These are phyloP conservation scores for Griposia aprilina DNA, from an alignment of 2,888 invertebrate species.

Conservation along the genomic window DNA sequence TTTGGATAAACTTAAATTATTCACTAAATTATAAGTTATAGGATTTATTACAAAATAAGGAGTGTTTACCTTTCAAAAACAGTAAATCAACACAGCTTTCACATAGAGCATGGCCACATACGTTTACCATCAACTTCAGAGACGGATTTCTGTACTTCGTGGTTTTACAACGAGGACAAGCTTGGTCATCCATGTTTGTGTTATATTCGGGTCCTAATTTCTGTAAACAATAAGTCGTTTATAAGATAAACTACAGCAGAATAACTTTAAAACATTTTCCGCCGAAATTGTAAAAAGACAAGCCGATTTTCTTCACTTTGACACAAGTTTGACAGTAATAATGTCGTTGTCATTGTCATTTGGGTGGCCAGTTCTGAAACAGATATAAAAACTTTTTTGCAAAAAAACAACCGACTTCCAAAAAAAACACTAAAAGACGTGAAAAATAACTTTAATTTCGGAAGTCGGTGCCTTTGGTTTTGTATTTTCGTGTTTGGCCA, in stretches of 20 bases:
- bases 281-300: constrained; percentile 33
- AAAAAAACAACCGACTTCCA: too few relatives aligned
- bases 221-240: constrained; percentile 6
- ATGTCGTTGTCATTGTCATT: constrained; percentile 4
- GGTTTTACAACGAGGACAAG: constrained; percentile 98
- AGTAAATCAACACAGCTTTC: constrained; percentile 99
- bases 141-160: constrained; percentile 99
- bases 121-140: constrained; percentile 98
- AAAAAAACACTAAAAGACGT: too few relatives aligned
- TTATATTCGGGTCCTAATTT: constrained; percentile 10
- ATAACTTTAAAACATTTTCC: constrained; percentile 52
- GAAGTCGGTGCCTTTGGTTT: too few relatives aligned
- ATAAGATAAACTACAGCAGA: constrained; percentile 11
- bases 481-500: too few relatives aligned
- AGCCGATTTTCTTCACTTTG: constrained; percentile 11
- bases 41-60: neutral
- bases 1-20: neutral
- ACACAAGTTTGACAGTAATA: constrained; percentile 21
- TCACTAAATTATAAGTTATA: neutral
- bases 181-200: constrained; percentile 93
- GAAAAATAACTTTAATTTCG: too few relatives aligned
- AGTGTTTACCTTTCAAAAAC: constrained; percentile 96
- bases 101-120: constrained; percentile 99
- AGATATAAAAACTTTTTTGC: too few relatives aligned
- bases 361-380: constrained; percentile 24